A percentile compares a stretch with the other conserved stretches of the same genome.
Conservation (phyloP, 2,888 invertebrate species). For the Melanostoma scalare region DNA sequence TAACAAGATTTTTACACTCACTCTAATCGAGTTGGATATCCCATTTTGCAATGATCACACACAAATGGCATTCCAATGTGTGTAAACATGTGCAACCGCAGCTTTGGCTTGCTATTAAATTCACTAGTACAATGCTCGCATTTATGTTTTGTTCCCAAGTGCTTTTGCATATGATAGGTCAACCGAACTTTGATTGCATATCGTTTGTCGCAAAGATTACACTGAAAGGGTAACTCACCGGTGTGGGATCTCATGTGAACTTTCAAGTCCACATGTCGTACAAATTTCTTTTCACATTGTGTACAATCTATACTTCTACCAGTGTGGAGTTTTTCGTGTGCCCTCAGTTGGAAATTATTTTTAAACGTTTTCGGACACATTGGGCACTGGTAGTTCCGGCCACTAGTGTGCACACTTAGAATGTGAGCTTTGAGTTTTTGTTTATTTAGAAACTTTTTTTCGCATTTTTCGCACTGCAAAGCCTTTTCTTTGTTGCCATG, state of each 20-base stretch:
- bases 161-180: slow-evolving; percentile 75
- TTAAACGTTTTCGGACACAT: slow-evolving; percentile 75
- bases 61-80: slow-evolving; percentile 75
- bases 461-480: slow-evolving; percentile 35
- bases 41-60: slow-evolving; percentile 35
- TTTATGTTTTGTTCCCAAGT: slow-evolving; percentile 73
- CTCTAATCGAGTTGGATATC: slow-evolving; percentile 49
- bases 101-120: slow-evolving; percentile 73
- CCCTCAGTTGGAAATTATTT: slow-evolving; percentile 72
- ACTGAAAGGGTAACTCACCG: slow-evolving; percentile 74
- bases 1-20: slow-evolving; percentile 5
- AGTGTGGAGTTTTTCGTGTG: slow-evolving; percentile 73
- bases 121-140: slow-evolving; percentile 72
- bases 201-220: slow-evolving; percentile 74
- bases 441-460: slow-evolving; percentile 24
- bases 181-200: slow-evolving; percentile 74
- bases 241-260: slow-evolving; percentile 75
- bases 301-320: slow-evolving; percentile 72
- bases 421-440: slow-evolving; percentile 44
- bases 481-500: slow-evolving; percentile 46
- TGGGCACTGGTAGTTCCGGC: slow-evolving; percentile 70
- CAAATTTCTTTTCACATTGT: slow-evolving; percentile 74
- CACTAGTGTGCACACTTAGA: slow-evolving; percentile 33
- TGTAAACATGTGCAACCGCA: slow-evolving; percentile 74
- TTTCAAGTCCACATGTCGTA: slow-evolving; percentile 72